Percentiles rank a stretch among this genome's conserved stretches.
Evolutionary conservation across 2,888 invertebrate genomes (phyloP).

Genomic region (Pristionchus japonicus): DNA sequence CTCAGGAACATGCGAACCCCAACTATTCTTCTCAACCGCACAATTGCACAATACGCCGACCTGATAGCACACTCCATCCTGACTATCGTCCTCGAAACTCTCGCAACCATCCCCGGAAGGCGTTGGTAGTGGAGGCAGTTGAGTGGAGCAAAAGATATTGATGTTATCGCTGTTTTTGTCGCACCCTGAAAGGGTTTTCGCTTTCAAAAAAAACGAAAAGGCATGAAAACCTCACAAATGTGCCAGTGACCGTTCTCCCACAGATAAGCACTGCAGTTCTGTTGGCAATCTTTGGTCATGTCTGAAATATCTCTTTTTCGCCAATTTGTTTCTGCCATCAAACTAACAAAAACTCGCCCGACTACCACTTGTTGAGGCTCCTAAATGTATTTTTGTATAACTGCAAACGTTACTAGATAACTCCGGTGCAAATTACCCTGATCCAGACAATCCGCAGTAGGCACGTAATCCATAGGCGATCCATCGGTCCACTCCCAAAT

Average conservation of each 20-base stretch:
- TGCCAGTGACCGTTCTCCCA: too few species aligned
- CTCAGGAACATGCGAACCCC: too few species aligned
- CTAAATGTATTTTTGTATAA: too few species aligned
- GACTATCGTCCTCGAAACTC: background rate
- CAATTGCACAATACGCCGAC: background rate
- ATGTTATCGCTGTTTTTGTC: background rate
- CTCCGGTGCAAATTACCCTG: too few species aligned
- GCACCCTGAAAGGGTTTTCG: background rate
- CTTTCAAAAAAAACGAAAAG: background rate
- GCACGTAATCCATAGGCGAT: background rate
- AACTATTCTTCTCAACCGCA: background rate
- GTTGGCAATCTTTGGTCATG: too few species aligned
- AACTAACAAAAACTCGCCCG: too few species aligned
- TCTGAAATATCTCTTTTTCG: too few species aligned
- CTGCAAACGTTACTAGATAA: too few species aligned
- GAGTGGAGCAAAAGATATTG: background rate
- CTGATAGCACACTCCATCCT: background rate
- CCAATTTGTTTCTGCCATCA: too few species aligned
- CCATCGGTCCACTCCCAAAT: background rate
- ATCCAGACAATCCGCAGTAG: too few species aligned
- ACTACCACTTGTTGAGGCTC: too few species aligned
- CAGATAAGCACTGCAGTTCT: too few species aligned
- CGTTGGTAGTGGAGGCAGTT: background rate
- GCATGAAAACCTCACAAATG: background rate
- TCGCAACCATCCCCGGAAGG: background rate